Percentiles rank a stretch among this genome's conserved stretches.
phyloP scores from a whole-genome alignment of 2,113 vertebrate species.

The Cryptomyrus ogoouensis region DNA sequence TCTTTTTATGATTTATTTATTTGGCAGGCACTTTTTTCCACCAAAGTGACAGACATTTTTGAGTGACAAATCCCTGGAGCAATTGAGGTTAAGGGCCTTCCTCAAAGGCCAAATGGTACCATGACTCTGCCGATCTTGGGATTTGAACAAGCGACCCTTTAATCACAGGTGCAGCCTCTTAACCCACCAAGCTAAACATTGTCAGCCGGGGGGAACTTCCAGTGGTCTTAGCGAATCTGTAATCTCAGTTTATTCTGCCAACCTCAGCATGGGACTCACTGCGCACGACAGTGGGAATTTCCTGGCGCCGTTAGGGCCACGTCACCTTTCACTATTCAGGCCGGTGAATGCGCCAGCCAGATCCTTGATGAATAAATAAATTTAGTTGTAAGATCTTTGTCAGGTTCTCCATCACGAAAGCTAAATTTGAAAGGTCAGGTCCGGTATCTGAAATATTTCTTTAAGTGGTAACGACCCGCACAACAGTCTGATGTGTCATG shows the following conservation, averaged over 20 bases:
- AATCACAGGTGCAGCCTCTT: not conserved
- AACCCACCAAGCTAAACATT: not conserved
- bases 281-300: not conserved
- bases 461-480: not conserved
- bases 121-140: not conserved
- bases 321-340: not conserved
- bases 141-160: not conserved
- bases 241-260: not conserved
- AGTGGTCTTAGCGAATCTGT: not conserved
- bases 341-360: not conserved
- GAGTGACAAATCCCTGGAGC: not conserved
- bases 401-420: not conserved
- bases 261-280: not conserved
- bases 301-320: no score
- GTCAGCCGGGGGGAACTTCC: not conserved
- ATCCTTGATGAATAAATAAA: slow-evolving; percentile 13
- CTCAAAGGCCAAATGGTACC: not conserved
- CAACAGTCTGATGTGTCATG: not conserved
- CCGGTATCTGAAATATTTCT: not conserved
- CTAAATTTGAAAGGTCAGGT: not conserved
- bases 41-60: not conserved
- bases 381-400: not conserved
- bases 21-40: not conserved
- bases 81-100: not conserved
- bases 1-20: not conserved